Percentiles rank a stretch among this genome's conserved stretches.
Evolutionary conservation across 2,113 vertebrate genomes (phyloP).

Genomic region (Melospiza georgiana): DNA sequence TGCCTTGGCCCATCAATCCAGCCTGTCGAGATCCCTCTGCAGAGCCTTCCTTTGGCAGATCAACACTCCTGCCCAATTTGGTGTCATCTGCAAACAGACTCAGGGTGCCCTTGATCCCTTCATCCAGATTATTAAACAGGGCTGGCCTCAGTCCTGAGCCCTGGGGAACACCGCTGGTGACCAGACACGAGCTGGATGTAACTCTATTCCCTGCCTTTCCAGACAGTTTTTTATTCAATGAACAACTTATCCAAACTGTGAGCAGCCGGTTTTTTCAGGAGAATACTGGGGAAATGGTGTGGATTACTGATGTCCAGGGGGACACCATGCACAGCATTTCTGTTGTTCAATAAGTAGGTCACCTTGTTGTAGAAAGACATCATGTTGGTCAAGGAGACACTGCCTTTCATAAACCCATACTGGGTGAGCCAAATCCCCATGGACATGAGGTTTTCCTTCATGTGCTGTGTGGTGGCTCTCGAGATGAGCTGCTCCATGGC

Average conservation of each 20-base stretch:
- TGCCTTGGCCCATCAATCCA: rapidly evolving
- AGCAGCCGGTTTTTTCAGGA: neutral
- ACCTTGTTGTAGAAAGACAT: neutral
- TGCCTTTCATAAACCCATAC: neutral
- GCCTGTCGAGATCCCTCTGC: neutral
- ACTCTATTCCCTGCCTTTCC: neutral
- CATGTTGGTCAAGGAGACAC: neutral
- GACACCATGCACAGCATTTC: neutral
- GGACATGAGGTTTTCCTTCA: neutral
- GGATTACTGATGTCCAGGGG: neutral
- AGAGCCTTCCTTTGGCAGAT: neutral
- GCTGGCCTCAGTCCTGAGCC: neutral
- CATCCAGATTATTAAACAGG: neutral
- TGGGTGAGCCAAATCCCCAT: neutral
- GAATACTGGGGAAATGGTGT: neutral
- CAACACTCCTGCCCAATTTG: neutral
- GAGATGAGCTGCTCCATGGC: neutral
- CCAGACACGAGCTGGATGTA: neutral
- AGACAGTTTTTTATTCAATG: neutral
- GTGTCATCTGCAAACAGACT: neutral
- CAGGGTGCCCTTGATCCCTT: neutral
- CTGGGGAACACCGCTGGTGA: neutral
- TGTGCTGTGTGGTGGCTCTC: neutral
- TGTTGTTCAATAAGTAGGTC: neutral
- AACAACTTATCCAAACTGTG: neutral